Conservation (phyloP, 1,140 invertebrate species). For the Mylabris phalerata region DNA sequence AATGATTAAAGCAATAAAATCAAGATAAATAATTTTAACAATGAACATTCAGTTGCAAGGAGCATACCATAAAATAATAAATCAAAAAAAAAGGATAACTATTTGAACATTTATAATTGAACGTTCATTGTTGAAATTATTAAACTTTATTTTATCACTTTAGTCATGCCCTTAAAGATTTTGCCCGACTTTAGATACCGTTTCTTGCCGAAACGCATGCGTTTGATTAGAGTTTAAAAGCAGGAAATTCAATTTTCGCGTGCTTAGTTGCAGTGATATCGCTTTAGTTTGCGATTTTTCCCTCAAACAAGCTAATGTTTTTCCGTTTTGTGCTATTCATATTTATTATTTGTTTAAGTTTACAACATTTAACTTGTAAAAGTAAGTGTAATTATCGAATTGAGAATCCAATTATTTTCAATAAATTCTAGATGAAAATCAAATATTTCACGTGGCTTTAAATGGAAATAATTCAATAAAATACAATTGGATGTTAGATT, state of each 20-base stretch:
- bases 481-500: conserved; percentile 42
- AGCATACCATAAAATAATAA: no score
- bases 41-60: no score
- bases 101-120: no score
- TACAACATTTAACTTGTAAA: not conserved
- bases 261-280: not conserved
- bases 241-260: not conserved
- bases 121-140: no score
- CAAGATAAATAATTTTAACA: no score
- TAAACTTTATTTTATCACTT: no score
- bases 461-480: conserved; percentile 31
- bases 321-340: not conserved
- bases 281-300: not conserved
- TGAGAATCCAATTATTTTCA: not conserved
- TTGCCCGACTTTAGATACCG: not conserved
- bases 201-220: not conserved
- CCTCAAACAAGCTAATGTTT: not conserved
- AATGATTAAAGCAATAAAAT: no score
- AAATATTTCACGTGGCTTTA: conserved; percentile 34
- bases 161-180: no score
- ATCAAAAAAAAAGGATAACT: no score
- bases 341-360: not conserved
- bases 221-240: not conserved
- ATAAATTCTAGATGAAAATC: conserved; percentile 2
- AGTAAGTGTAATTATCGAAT: not conserved